phyloP scores from a whole-genome alignment of 2,797 vertebrate genomes.

The Ataeniobius toweri region DNA sequence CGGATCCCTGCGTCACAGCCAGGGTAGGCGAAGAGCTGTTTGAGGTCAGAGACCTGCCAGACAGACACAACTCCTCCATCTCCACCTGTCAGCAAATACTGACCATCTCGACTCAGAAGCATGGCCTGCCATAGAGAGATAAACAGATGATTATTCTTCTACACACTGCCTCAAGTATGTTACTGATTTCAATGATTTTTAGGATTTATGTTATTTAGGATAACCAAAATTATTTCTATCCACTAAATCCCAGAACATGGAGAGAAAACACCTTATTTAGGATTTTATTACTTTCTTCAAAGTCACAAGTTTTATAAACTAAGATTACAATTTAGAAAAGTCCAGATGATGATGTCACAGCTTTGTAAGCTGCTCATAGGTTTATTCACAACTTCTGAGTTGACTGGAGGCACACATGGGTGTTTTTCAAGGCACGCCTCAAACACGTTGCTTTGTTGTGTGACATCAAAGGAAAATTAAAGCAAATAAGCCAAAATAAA shows the following conservation, averaged over 20 bases:
- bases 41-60: constrained; percentile 91
- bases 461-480: no score
- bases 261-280: no score
- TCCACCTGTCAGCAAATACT: constrained; percentile 95
- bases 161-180: neutral
- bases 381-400: no score
- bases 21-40: constrained; percentile 92
- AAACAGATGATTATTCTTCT: neutral
- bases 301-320: no score
- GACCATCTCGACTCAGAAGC: constrained; percentile 92
- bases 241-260: neutral
- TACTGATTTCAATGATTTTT: neutral
- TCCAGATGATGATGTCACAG: no score
- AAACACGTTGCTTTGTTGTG: neutral
- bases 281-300: no score
- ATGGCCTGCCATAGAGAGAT: constrained; percentile 82
- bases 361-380: no score
- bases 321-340: no score
- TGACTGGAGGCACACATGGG: no score
- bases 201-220: no score
- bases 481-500: no score
- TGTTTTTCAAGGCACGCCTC: no score
- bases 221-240: neutral
- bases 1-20: constrained; percentile 96
- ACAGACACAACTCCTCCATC: constrained; percentile 90